Conservation (phyloP, 2,888 invertebrate species). For the Synergus itoensis region DNA sequence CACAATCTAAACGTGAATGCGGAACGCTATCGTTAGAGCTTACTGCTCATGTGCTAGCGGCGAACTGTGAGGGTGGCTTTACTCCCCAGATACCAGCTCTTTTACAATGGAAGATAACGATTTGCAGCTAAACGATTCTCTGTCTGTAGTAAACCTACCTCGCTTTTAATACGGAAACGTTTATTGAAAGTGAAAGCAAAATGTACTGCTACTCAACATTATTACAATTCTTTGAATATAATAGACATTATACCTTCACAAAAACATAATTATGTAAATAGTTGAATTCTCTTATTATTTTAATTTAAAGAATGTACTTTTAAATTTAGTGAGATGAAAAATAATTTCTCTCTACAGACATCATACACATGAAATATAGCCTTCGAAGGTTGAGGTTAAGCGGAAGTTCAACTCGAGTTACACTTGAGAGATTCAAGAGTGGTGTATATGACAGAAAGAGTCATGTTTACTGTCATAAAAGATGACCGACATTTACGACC, state of each 20-base stretch:
- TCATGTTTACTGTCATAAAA: slow-evolving; percentile 54
- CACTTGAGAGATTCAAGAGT: slow-evolving; percentile 22
- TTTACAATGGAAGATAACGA: slow-evolving; percentile 39
- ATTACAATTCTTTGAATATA: not conserved
- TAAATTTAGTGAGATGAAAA: not conserved
- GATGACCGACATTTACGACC: slow-evolving; percentile 59
- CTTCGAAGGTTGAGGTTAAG: slow-evolving; percentile 29
- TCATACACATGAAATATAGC: slow-evolving; percentile 16
- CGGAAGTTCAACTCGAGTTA: slow-evolving; percentile 40
- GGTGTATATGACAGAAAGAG: slow-evolving; percentile 32
- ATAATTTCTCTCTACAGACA: not conserved
- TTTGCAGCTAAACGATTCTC: slow-evolving; percentile 38
- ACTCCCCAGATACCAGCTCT: slow-evolving; percentile 36
- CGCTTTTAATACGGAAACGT: slow-evolving; percentile 21
- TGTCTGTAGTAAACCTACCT: slow-evolving; percentile 29
- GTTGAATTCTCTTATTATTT: too few species aligned
- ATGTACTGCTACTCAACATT: not conserved
- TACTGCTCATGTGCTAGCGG: slow-evolving; percentile 39
- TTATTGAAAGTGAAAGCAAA: slow-evolving; percentile 29
- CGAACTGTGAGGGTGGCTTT: slow-evolving; percentile 33
- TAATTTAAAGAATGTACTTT: not conserved
- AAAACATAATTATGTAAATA: too few species aligned
- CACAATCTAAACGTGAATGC: slow-evolving; percentile 55
- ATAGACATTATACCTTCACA: not conserved
- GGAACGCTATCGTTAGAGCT: slow-evolving; percentile 60